These are phyloP conservation scores for Psittacula derbiana DNA, from an alignment of 2,797 vertebrate species.

Conservation along the genomic window DNA sequence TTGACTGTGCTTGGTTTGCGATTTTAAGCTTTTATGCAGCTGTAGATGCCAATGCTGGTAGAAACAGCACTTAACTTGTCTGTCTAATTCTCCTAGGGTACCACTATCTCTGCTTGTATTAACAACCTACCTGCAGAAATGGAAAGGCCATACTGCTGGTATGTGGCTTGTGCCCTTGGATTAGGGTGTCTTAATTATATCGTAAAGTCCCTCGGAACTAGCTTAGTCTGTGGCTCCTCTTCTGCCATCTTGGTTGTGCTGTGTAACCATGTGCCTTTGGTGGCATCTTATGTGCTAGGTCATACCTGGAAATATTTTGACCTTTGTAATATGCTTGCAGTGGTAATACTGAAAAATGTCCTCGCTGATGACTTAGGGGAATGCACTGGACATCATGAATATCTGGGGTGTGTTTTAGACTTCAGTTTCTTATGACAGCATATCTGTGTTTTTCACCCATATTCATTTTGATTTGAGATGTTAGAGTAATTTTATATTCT, in stretches of 20 bases:
- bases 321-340: neutral
- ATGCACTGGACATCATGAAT: rapidly evolving
- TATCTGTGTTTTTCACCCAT: neutral
- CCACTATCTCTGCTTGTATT: neutral
- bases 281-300: neutral
- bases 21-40: too few species aligned
- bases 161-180: neutral
- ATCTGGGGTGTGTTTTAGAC: neutral
- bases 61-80: neutral
- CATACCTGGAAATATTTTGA: neutral
- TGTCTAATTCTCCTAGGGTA: neutral
- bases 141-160: neutral
- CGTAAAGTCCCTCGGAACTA: rapidly evolving
- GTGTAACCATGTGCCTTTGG: rapidly evolving
- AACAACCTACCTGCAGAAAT: neutral
- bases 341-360: neutral
- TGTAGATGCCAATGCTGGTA: neutral
- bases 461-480: neutral
- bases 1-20: neutral
- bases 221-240: neutral
- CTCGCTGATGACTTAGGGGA: neutral
- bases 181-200: neutral
- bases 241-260: neutral
- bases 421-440: rapidly evolving
- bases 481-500: neutral